Conservation (phyloP, 2,888 invertebrate genomes). For the Melinaea marsaeus region DNA sequence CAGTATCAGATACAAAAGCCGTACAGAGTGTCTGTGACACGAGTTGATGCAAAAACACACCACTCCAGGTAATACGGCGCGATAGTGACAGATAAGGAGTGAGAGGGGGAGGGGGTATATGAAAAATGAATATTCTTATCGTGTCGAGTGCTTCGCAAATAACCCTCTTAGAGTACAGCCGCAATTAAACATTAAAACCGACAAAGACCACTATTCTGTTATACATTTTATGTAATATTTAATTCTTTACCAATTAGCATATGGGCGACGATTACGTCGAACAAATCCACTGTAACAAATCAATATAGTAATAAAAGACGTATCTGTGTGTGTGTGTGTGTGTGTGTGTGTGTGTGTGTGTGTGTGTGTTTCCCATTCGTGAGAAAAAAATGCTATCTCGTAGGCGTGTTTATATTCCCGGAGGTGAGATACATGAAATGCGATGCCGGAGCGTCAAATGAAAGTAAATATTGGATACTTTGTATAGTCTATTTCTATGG, state of each 20-base stretch:
- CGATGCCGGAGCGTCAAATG: slow-evolving; percentile 30
- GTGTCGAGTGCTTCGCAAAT: slow-evolving; percentile 21
- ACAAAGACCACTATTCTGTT: background rate
- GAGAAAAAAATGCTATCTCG: slow-evolving; percentile 33
- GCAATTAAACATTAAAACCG: slow-evolving; percentile 11
- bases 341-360: too few species aligned
- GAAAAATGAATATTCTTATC: slow-evolving; percentile 27
- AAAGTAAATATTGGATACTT: slow-evolving; percentile 19
- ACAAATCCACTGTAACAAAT: background rate
- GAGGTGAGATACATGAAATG: slow-evolving; percentile 36
- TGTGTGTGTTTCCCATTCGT: slow-evolving; percentile 15
- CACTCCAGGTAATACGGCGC: slow-evolving; percentile 23
- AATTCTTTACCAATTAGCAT: background rate
- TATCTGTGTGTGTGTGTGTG: too few species aligned
- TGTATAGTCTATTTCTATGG: background rate
- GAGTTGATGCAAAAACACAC: slow-evolving; percentile 25
- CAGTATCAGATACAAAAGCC: slow-evolving; percentile 10
- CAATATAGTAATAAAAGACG: too few species aligned
- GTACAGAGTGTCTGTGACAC: background rate
- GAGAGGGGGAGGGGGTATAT: slow-evolving; percentile 2
- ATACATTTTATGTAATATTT: background rate
- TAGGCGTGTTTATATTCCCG: slow-evolving; percentile 40
- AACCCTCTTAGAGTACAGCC: slow-evolving; percentile 18
- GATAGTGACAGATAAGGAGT: slow-evolving; percentile 28
- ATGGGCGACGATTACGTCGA: background rate